phyloP scores from a whole-genome alignment of 2,888 invertebrate genomes.

The Caenorhabditis zanzibari region DNA sequence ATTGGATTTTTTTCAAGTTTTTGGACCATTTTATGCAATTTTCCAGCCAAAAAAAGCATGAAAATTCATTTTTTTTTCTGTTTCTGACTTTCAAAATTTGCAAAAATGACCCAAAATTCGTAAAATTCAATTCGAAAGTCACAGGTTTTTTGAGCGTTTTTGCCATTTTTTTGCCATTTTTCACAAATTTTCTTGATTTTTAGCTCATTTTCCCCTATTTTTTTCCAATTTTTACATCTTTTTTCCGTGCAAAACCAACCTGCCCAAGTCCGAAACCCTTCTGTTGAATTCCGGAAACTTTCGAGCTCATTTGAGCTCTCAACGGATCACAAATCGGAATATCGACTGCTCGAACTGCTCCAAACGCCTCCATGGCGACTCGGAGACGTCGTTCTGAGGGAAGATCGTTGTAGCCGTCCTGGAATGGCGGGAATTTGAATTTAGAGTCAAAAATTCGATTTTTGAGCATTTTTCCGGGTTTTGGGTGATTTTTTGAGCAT shows the following conservation, averaged over 20 bases:
- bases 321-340: conserved; percentile 74
- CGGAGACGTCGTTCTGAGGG: conserved; percentile 83
- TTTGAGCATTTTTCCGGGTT: not conserved
- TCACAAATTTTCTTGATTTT: not conserved
- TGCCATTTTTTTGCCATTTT: not conserved
- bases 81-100: too few relatives aligned
- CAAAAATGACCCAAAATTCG: too few relatives aligned
- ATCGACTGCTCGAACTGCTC: conserved; percentile 70
- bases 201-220: not conserved
- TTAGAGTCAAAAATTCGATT: not conserved
- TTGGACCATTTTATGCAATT: too few relatives aligned
- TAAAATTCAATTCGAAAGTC: too few relatives aligned
- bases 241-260: conserved; percentile 33
- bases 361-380: conserved; percentile 69
- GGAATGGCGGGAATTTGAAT: not conserved
- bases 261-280: conserved; percentile 83
- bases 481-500: too few relatives aligned
- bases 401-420: conserved; percentile 61
- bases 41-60: too few relatives aligned
- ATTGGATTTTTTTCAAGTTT: too few relatives aligned
- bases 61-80: too few relatives aligned
- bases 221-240: too few relatives aligned
- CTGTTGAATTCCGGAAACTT: conserved; percentile 69
- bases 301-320: conserved; percentile 66
- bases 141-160: not conserved